Conservation (phyloP, 2,113 vertebrate genomes). For the Nothocercus nigrocapillus region DNA sequence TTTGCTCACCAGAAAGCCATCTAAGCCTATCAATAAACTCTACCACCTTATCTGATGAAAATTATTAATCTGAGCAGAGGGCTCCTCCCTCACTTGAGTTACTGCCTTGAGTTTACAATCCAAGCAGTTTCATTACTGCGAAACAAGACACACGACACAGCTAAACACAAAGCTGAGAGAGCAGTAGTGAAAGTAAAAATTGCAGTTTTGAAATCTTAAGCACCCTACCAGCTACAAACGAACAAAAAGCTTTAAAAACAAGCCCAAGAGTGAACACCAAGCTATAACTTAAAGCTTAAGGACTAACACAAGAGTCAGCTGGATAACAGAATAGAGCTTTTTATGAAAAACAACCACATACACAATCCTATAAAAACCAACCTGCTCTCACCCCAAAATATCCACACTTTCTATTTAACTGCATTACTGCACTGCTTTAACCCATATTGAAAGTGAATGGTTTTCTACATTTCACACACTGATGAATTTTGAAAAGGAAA, state of each 20-base stretch:
- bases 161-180: neutral
- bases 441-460: fast-evolving
- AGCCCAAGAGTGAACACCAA: neutral
- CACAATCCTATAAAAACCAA: neutral
- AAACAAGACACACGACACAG: neutral
- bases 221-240: fast-evolving
- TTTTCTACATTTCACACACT: fast-evolving
- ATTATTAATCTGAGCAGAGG: neutral
- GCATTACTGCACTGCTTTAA: neutral
- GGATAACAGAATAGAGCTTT: neutral
- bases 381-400: neutral
- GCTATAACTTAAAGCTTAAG: neutral
- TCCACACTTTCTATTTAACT: neutral
- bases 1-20: neutral
- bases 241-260: neutral
- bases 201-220: neutral
- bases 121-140: conserved; percentile 30
- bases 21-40: neutral
- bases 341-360: neutral
- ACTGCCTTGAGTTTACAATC: neutral
- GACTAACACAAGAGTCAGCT: neutral
- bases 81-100: conserved; percentile 29
- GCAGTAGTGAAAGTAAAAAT: neutral
- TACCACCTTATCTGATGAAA: neutral
- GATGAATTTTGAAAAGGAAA: conserved; percentile 17